Percentiles rank a stretch among this genome's conserved stretches.
phyloP scores from a whole-genome alignment of 1,140 invertebrate genomes.

The Dufourea novaeangliae region DNA sequence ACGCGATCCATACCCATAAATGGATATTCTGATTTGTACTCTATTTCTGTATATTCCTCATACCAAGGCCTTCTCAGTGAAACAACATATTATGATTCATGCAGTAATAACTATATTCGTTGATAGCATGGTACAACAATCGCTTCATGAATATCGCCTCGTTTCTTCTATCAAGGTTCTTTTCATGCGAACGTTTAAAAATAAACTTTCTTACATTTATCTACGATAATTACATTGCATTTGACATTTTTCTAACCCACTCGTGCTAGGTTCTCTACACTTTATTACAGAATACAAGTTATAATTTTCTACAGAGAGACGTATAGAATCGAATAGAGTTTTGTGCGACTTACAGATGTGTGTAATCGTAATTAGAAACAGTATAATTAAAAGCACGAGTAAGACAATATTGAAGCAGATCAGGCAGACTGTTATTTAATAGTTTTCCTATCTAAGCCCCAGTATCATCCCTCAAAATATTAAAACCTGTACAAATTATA shows the following conservation, averaged over 20 bases:
- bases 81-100: conserved; percentile 20
- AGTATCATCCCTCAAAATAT: no score
- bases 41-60: conserved; percentile 7
- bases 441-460: no score
- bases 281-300: no score
- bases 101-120: conserved; percentile 24
- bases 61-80: background rate
- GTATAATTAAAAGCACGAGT: no score
- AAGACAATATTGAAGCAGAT: no score
- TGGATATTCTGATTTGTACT: conserved; percentile 20
- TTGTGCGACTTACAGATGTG: no score
- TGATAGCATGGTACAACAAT: conserved; percentile 39
- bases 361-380: no score
- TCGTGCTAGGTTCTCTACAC: no score
- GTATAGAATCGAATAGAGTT: no score
- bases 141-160: conserved; percentile 39
- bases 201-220: background rate
- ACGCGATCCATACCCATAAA: background rate
- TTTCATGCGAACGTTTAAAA: background rate
- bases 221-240: background rate
- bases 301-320: no score
- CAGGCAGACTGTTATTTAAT: no score
- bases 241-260: background rate
- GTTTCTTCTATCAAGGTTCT: conserved; percentile 17
- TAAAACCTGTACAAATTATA: no score